Evolutionary conservation across 2,888 invertebrate genomes (phyloP), one percentile per base, ranked within the genome.

Genomic region (Listrodromus nycthemerus): DNA sequence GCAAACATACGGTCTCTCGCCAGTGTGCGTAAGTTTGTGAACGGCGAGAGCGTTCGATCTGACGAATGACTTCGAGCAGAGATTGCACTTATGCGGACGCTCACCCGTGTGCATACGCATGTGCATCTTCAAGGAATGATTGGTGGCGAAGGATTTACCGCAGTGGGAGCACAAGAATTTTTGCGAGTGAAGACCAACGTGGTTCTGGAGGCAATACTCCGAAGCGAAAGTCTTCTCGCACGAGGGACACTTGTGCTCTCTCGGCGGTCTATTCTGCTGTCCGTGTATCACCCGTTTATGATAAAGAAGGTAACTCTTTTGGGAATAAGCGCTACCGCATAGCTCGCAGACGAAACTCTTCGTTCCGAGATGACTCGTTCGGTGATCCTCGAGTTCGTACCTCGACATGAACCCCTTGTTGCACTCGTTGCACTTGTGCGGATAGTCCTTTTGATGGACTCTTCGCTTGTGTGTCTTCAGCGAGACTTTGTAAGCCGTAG

Each of bases 141-240:
- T 86, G 2, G 84, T 70, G 6, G 82, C 84, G 6, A 86, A 86
- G 63, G 85, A 84, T 63, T 86, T 86, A 70, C 86, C 86, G 58
- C 86, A 85, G 10, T 85, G 82, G 3, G 87, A 86, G 70, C 88
- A 88, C 45, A 88, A 78, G 45, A 88, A 88, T 52, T 87, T 88
- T 50, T 88, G 87, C 0, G 88, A 85, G 48, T 88, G 88, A 0
- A 87, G 74, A 30, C 83, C 81, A 2, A 85, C 63, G 79, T 88
- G 88, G 80, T 84, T 86, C 27, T 77, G 74, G 1, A 86, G 63
- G 37, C 84, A 82, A 21, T 86, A 84, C 24, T 86, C 75, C 5
- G 85, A 80, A n/a, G 85, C 85, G 48, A 86, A 86, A 4, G 82
- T 86, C 50, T 86, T 86, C 50, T 84, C 77, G 61, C 85, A 86